Evolutionary conservation across 2,888 invertebrate species (phyloP), one percentile per base, ranked within the genome.

Genomic region (Eupithecia abbreviata): DNA sequence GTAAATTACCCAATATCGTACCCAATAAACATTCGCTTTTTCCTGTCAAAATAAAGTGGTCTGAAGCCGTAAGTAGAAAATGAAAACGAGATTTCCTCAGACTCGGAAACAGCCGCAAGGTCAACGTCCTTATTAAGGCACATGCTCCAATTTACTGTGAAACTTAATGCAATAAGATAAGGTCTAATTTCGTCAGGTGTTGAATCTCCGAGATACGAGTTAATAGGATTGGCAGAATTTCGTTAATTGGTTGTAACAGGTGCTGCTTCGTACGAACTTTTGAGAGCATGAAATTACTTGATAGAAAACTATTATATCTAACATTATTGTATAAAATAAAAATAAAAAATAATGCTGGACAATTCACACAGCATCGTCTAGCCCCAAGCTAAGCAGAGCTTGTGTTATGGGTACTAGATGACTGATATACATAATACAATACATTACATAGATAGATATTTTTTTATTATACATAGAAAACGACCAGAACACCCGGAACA

Each of bases 71-170:
- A 65, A 65, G 65, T 13, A 66, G 42, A 66, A 66, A 42, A 66
- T 66, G 13, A 66, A 66, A 42, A 41, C 66, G 15, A 13, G 42
- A 66, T 66, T 65, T 42, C 42, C 66, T 42, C 66, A 2, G 42
- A 42, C 9, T 9, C 18, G 42, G 13, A 66, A 65, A 66, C 15
- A 66, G 41, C 41, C 66, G 42, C 66, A 66, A 62, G 76, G 76
- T 72, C 72, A 72, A 69, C 13, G 51, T 2, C 69, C 72, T 72
- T 75, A 10, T 62, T 30, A 12, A 62, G 12, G 30, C 4, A 58
- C 62, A 30, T 62, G 62, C 30, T 58, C 18, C 30, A 12, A 74
- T 74, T 70, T 9, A 58, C 47, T n/a, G 30, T n/a, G 58, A 2
- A 47, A 58, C 69, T 69, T 70, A 62, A 42, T 15, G 42, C 13